Evolutionary conservation across 2,888 invertebrate genomes (phyloP), one percentile per base, ranked within the genome.

Genomic region (Suillia variegata): DNA sequence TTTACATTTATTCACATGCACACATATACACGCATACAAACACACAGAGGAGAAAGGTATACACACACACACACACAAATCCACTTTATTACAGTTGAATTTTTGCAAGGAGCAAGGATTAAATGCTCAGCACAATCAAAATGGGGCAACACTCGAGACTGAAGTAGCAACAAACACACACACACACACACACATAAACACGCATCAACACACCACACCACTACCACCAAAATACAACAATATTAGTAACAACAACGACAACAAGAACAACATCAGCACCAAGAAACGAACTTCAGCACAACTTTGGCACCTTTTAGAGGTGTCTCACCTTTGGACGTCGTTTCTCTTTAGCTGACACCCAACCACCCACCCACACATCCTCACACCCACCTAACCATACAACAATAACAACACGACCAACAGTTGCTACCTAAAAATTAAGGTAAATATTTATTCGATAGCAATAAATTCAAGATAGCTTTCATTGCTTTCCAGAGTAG

Each of bases 381-480:
- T n/a, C n/a, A n/a, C n/a, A n/a, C n/a, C n/a, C n/a, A n/a, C n/a
- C n/a, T n/a, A n/a, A n/a, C n/a, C n/a, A n/a, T n/a, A n/a, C n/a
- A n/a, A n/a, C n/a, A n/a, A n/a, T n/a, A n/a, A n/a, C n/a, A n/a
- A n/a, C n/a, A n/a, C n/a, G n/a, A n/a, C n/a, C n/a, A 18, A 48
- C 8, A 6, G n/a, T n/a, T n/a, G n/a, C 20, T 18, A 20, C 45
- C 20, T 17, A 50, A n/a, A 48, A 50, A 50, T 50, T 50, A 50
- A 22, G 22, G 50, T 24, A 50, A 50, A 50, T 50, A 50, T 50
- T 50, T 50, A 26, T 26, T 50, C 15, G 24, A 15, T 13, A 2
- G 50, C 15, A 50, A 50, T 50, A 50, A 50, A 50, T 50, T 6
- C 50, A 8, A 50, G 24, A 24, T 24, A 22, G 45, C 45, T 45